Evolutionary conservation across 1,140 invertebrate species (phyloP), one percentile per base, ranked within the genome.

Genomic region (Brachionus sp.): DNA sequence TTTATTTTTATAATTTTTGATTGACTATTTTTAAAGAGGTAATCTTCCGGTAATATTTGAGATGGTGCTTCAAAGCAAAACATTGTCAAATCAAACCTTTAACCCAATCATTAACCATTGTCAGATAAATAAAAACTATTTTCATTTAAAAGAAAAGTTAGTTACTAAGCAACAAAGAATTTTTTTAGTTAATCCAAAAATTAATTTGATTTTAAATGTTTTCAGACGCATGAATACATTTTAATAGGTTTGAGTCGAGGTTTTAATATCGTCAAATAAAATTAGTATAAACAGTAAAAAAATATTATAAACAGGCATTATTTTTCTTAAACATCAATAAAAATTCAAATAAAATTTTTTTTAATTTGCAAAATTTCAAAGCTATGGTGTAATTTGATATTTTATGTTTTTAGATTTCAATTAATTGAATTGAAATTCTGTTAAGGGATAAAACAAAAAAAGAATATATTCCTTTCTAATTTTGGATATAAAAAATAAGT

Each of bases 91-190:
- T 23, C n/a, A 57, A 57, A 19, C 9, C 19, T 57, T 57, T 6
- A 42, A 42, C 6, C 5, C 50, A 57, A 19, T 19, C 16, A 57
- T 57, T 23, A 16, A 57, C 50, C 50, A 66, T 35, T 33, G 12
- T 33, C 25, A 66, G 64, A 66, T 33, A 66, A 66, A 66, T 12
- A 70, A 70, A 70, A 39, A 39, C 5, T 39, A 9, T 37, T 37
- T 33, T 33, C 64, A 33, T 66, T 66, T 10, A 16, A 70, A 70
- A 70, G n/a, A 37, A 37, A 37, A 39, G 29, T 37, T 39, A 70
- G 66, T 70, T 70, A 16, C 66, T 35, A 70, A 70, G 66, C 66
- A 70, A 70, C 66, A 37, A 39, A 12, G 25, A 66, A 57, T 57
- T 70, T 42, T 70, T 70, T 70, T 70, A 3, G 12, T 37, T 16